These are phyloP conservation scores for Rousettus leschenaultii DNA, from an alignment of 2,113 vertebrate genomes.

Conservation along the genomic window DNA sequence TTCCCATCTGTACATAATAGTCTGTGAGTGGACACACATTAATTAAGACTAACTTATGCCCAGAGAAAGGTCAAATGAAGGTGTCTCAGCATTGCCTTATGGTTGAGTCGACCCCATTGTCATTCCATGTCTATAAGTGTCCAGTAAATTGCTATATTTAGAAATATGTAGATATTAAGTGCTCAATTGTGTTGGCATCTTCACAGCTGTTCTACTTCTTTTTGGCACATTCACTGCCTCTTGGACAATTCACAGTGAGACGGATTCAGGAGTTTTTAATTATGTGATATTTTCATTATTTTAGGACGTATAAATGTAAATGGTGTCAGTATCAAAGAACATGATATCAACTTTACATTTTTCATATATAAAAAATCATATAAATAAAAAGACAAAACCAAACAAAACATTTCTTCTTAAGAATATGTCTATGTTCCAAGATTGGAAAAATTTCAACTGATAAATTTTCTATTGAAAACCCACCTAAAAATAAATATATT, in stretches of 20 bases:
- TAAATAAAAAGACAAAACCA: not conserved
- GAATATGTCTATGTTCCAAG: not conserved
- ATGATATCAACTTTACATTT: not conserved
- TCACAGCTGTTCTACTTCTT: conserved; percentile 30
- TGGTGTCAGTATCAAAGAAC: not conserved
- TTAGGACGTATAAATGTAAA: not conserved
- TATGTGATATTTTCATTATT: not conserved
- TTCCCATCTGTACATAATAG: not conserved
- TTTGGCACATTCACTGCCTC: conserved; percentile 24
- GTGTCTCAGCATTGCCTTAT: not conserved
- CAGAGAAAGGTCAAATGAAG: not conserved
- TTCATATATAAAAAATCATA: not conserved
- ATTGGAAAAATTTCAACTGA: not conserved
- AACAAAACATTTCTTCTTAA: not conserved
- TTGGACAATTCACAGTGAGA: not conserved
- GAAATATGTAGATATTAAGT: not conserved
- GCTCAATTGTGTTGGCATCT: conserved; percentile 7
- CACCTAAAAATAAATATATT: not conserved
- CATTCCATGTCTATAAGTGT: not conserved
- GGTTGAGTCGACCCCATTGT: not conserved
- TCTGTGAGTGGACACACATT: not conserved
- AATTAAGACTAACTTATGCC: not conserved
- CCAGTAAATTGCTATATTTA: conserved; percentile 40
- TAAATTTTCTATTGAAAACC: not conserved
- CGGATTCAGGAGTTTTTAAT: not conserved